Base-by-base conservation (phyloP, 2,888 invertebrate species). In the Microchrysa polita region DNA sequence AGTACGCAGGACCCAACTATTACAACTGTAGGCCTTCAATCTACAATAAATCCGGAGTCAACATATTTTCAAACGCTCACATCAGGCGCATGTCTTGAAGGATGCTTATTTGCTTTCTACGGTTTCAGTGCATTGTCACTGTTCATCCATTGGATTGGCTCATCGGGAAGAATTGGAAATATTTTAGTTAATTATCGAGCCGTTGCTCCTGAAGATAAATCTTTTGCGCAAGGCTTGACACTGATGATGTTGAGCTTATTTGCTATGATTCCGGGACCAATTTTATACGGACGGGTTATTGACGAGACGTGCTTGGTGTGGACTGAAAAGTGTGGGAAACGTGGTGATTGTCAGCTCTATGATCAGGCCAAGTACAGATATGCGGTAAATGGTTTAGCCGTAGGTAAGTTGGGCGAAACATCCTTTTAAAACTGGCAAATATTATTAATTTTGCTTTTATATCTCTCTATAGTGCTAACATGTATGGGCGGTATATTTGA, bases 181-280 rank as follows among this genome's bases (percentile, higher is more conserved):
- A 86, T 90, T 40, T 83, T 91, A 71, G 88, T 91, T 1, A 89
- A 90, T 79, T 90, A 90, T 80, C 88, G 91, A 76, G 87, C 88
- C 73, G 90, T 91, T 7, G 85, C 87, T 10, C 85, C 86, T 0
- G 85, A 87, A 76, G 90, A 91, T 78, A 91, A 91, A 80, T 88
- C 90, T 10, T 87, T 91, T 78, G 89, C 90, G 0, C 89, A 90
- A 80, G 91, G 90, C 1, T 82, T 91, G 27, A 86, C 88, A 0
- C 83, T 90, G 0, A 88, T 90, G 83, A 82, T 90, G 80, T 82
- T 90, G 61, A 90, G 90, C 65, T 78, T 90, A 23, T 87, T 90
- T 78, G 90, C 89, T 1, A 84, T 91, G 74, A 90, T 91, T 75
- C 92, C 92, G 0, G 91, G 90, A 5, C 92, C 92, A 0, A 90